A percentile compares a stretch with the other conserved stretches of the same genome.
Conservation (phyloP, 2,113 vertebrate species). For the Sakesphorus luctuosus region DNA sequence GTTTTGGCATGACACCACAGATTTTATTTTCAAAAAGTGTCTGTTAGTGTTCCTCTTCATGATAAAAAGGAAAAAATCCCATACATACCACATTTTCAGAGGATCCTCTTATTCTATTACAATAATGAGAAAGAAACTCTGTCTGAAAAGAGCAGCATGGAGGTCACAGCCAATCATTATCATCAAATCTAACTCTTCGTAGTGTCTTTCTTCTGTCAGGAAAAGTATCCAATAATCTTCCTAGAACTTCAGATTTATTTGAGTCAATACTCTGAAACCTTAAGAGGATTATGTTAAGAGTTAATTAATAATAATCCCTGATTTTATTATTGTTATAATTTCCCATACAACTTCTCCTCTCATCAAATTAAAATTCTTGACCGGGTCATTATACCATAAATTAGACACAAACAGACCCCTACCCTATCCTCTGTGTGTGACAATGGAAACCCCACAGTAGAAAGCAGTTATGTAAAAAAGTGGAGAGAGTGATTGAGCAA, state of each 20-base stretch:
- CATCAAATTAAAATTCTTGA: neutral
- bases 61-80: neutral
- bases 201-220: neutral
- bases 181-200: neutral
- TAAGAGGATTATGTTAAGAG: neutral
- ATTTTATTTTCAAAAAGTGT: constrained; percentile 6
- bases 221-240: neutral
- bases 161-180: neutral
- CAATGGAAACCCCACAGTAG: neutral
- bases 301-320: neutral
- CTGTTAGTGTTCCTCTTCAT: neutral
- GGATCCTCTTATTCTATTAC: neutral
- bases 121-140: neutral
- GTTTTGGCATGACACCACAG: neutral
- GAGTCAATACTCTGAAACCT: neutral
- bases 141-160: neutral
- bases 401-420: neutral
- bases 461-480: neutral
- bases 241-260: neutral
- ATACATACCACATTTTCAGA: neutral
- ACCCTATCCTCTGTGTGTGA: neutral
- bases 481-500: neutral
- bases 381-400: neutral
- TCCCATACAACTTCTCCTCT: neutral
- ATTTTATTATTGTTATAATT: neutral